Conservation (phyloP, 1,140 invertebrate genomes). For the Pseudomyrmex gracilis region DNA sequence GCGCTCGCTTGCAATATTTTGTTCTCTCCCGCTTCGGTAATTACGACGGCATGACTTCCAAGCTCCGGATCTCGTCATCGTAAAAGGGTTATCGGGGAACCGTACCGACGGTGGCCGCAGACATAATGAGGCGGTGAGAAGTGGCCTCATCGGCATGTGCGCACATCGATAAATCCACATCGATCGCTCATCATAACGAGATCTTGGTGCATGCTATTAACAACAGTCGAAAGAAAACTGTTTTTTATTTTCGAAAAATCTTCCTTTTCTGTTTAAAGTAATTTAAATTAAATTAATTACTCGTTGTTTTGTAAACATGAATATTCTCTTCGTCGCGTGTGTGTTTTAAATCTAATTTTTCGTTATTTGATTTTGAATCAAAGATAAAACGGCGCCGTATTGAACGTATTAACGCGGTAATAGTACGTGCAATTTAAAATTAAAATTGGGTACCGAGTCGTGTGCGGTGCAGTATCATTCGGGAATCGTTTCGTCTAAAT, state of each 20-base stretch:
- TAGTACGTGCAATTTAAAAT: conserved; percentile 5
- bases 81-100: conserved; percentile 47
- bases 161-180: conserved; percentile 40
- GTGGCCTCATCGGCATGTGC: conserved; percentile 25
- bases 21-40: conserved; percentile 21
- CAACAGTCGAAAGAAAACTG: conserved; percentile 14
- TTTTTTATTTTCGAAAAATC: no score
- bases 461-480: conserved; percentile 10
- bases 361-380: neutral
- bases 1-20: conserved; percentile 33
- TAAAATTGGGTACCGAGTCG: conserved; percentile 6
- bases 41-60: conserved; percentile 25
- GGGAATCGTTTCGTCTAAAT: conserved; percentile 16
- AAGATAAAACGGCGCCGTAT: neutral
- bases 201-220: conserved; percentile 25
- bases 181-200: conserved; percentile 20
- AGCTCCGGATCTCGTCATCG: conserved; percentile 16
- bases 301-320: neutral
- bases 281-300: neutral
- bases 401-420: neutral
- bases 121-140: conserved; percentile 49
- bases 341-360: neutral
- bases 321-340: neutral
- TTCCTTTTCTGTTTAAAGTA: no score
- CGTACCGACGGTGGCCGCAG: conserved; percentile 10